Percentiles rank a stretch among this genome's conserved stretches.
Evolutionary conservation across 2,113 vertebrate species (phyloP).

Genomic region (Microcebus lehilahytsara): DNA sequence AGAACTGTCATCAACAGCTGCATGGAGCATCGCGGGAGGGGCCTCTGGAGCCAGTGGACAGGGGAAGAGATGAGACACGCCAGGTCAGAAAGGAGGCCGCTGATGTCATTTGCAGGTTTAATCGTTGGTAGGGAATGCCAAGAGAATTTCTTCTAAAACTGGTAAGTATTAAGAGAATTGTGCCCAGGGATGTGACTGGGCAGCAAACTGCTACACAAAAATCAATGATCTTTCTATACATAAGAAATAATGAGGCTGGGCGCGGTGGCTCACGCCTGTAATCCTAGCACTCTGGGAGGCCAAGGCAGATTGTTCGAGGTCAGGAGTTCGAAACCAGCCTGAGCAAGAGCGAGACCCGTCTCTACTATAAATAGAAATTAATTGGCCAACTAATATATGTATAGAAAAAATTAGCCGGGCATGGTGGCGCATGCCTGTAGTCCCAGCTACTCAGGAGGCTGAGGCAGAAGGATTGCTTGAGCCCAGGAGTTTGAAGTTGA

Average conservation of each 20-base stretch:
- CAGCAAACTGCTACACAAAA: background rate
- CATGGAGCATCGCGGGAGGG: accelerated
- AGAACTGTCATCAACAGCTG: background rate
- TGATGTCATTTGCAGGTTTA: background rate
- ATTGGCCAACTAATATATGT: too few species aligned
- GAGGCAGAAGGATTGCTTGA: too few species aligned
- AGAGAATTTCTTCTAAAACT: background rate
- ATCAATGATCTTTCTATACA: background rate
- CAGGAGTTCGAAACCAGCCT: too few species aligned
- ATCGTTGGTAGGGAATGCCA: background rate
- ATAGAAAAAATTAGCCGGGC: too few species aligned
- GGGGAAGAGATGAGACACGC: background rate
- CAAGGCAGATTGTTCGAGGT: too few species aligned
- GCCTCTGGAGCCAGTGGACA: background rate
- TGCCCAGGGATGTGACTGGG: background rate
- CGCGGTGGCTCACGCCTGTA: too few species aligned
- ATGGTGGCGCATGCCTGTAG: too few species aligned
- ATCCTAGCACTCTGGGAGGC: too few species aligned
- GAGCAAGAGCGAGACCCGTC: too few species aligned
- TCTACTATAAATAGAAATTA: too few species aligned
- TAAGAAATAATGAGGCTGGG: background rate
- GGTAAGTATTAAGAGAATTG: background rate
- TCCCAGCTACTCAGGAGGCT: too few species aligned
- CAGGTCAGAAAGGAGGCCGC: background rate
- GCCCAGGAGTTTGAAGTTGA: too few species aligned